phyloP scores from a whole-genome alignment of 1,140 invertebrate genomes.

The Vollenhovia emeryi region DNA sequence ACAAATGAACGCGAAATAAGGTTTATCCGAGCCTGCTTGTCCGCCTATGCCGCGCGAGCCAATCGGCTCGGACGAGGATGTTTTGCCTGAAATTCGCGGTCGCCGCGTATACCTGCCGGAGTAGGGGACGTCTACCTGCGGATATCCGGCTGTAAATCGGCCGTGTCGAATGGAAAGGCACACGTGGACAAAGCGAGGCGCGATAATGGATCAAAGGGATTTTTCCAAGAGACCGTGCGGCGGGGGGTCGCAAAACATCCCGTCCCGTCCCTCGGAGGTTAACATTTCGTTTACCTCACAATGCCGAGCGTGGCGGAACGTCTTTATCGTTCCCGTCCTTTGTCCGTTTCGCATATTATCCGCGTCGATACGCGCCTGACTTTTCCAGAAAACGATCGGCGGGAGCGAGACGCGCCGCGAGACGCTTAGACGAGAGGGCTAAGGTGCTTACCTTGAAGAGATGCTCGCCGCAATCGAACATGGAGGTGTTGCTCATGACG shows the following conservation, averaged over 20 bases:
- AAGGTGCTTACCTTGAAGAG: constrained; percentile 79
- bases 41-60: not conserved
- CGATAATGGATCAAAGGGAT: not conserved
- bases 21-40: not conserved
- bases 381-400: too few relatives aligned
- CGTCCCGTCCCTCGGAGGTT: not conserved
- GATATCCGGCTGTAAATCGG: not conserved
- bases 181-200: not conserved
- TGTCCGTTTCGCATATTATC: not conserved
- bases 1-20: not conserved
- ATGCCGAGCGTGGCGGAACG: not conserved
- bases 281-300: not conserved
- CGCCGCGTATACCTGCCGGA: not conserved
- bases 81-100: not conserved
- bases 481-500: constrained; percentile 81
- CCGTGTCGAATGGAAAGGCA: not conserved
- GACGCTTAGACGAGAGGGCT: too few relatives aligned
- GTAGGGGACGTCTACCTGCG: not conserved
- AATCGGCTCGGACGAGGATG: not conserved
- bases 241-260: not conserved
- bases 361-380: too few relatives aligned
- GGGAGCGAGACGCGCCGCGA: too few relatives aligned
- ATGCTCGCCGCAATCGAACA: constrained; percentile 82
- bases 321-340: not conserved
- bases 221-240: not conserved